Percentiles rank a stretch among this genome's conserved stretches.
Conservation (phyloP, 2,113 vertebrate species). For the Pithys albifrons region DNA sequence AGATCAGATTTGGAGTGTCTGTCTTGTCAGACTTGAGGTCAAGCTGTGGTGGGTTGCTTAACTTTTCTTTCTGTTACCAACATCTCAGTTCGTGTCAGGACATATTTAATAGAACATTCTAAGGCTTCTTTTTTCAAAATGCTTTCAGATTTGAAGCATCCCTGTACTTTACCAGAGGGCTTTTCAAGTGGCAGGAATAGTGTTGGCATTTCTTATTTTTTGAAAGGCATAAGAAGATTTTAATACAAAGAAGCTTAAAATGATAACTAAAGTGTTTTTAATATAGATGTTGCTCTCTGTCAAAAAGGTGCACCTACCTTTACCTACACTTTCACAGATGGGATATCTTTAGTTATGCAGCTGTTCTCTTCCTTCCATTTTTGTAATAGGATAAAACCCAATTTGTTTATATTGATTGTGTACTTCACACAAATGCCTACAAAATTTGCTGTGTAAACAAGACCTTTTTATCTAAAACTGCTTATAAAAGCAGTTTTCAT, state of each 20-base stretch:
- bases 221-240: not conserved
- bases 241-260: not conserved
- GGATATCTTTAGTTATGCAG: not conserved
- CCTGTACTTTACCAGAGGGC: not conserved
- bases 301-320: not conserved
- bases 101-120: constrained; percentile 17
- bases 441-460: not conserved
- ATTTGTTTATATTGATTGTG: not conserved
- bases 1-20: constrained; percentile 55
- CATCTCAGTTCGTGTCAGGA: not conserved
- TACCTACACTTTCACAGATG: not conserved
- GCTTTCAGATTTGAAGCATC: not conserved
- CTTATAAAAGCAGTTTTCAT: not conserved
- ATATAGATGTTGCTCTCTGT: not conserved
- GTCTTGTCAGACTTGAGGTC: constrained; percentile 63
- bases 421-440: not conserved
- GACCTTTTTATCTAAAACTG: not conserved
- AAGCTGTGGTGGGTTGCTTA: constrained; percentile 53
- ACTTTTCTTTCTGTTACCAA: constrained; percentile 52
- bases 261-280: not conserved
- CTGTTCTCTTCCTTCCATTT: not conserved
- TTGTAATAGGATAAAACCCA: not conserved
- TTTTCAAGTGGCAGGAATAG: not conserved
- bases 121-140: not conserved
- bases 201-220: not conserved